Evolutionary conservation across 2,113 vertebrate species (phyloP), one percentile per base, ranked within the genome.

Genomic region (Ceyx melanurus): DNA sequence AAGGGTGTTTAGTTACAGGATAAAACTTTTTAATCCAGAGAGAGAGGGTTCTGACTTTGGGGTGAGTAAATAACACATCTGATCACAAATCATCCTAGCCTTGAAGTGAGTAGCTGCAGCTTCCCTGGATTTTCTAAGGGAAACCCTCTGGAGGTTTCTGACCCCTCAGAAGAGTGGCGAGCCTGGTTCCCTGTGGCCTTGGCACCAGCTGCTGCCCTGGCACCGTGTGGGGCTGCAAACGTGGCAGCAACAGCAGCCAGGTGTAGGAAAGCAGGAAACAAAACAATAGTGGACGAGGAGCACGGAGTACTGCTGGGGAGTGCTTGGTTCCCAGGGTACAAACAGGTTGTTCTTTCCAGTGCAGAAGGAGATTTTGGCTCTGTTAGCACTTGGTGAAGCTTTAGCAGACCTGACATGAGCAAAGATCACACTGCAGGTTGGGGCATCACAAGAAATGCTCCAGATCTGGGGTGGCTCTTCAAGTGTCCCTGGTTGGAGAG

Each of bases 301-400:
- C 73, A 3, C 91, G 76, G 86, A 86, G 93, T 88, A 68, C 90
- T 77, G 23, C 48, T 85, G 89, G 78, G 86, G 48, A 90, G 77
- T 40, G 26, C 7, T 62, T 73, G 42, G 10, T 72, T 75, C 87
- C 33, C 70, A 54, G n/a, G 61, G 66, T 51, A 88, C 88, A 72
- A 78, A 93, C 66, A 71, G 56, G 72, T 92, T 93, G 94, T 96
- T 95, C 92, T 91, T 89, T 76, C 61, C 12, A 14, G 17, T 75
- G 64, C 70, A 88, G 73, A 91, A 68, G 42, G 46, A 72, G 48
- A 89, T 86, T 87, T 90, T 91, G 75, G 51, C 90, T 75, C 68
- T 43, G 33, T 37, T 58, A 40, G 50, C 64, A 31, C 86, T 86
- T 94, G 51, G 53, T 35, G 65, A 71, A 73, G 75, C 42, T 88